Base-by-base conservation (phyloP, 2,113 vertebrate species). In the Mobula birostris region DNA sequence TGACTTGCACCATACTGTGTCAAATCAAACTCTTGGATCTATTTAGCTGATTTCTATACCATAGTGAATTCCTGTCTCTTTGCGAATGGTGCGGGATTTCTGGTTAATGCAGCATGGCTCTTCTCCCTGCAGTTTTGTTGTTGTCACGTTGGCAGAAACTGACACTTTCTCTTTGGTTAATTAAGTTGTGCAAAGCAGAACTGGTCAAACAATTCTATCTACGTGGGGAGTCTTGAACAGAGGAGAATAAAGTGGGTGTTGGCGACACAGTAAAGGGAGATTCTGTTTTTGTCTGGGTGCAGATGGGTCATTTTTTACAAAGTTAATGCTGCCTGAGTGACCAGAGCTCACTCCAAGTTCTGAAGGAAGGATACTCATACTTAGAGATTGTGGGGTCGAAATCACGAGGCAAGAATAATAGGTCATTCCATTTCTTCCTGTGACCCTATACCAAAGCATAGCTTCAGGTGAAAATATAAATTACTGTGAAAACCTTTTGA, bases 251-350 rank as follows among this genome's bases (percentile, higher is more conserved):
- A 70, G 96, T 96, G 97, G 97, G 97, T 96, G 97, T 97, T 96
- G 96, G 96, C 97, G 96, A 98, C 97, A 98, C 97, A 97, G 97
- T 97, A 93, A 97, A 97, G 97, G 97, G 97, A 97, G 96, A 97
- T 97, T 97, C 97, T 96, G 97, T 97, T 97, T 97, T 98, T 98
- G 97, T 98, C 97, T 97, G 97, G 97, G 97, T 97, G 97, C 97
- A 97, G 97, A 98, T 96, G 97, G 97, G 97, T 97, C 97, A 97
- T 97, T 97, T 98, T 85, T 97, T 97, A 97, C 97, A 97, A 97
- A 96, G 96, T 98, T 98, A 97, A 95, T 98, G 97, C 97, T 97
- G 97, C 97, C 96, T 97, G 95, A 97, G 95, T 97, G 97, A 95
- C 70, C 70, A 93, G 32, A 74, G 70, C 91, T 93, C 40, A 24